Percentiles rank a stretch among this genome's conserved stretches.
Conservation (phyloP, 1,140 invertebrate genomes). For the Drosophila asahinai region DNA sequence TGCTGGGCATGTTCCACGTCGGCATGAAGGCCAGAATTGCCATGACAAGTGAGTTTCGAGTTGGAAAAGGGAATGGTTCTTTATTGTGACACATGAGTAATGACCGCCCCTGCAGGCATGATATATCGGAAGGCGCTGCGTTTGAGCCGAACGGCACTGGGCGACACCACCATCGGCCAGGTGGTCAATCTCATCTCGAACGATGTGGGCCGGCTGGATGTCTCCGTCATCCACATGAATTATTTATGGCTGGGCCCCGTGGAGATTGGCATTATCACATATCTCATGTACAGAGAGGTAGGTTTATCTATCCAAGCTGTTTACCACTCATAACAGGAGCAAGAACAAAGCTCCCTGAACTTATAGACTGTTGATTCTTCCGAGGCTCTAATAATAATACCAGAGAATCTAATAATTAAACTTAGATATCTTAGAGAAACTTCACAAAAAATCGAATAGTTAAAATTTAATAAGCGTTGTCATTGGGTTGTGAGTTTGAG, state of each 20-base stretch:
- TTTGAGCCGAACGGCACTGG: slow-evolving; percentile 89
- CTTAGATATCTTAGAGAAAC: not conserved
- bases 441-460: too few species aligned
- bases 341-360: not conserved
- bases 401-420: not conserved
- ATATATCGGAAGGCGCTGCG: slow-evolving; percentile 93
- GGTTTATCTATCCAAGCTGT: slow-evolving; percentile 2
- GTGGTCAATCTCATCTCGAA: slow-evolving; percentile 97
- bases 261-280: slow-evolving; percentile 91
- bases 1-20: slow-evolving; percentile 90
- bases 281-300: slow-evolving; percentile 90
- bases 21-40: slow-evolving; percentile 93
- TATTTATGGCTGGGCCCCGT: slow-evolving; percentile 93
- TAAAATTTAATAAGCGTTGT: too few species aligned
- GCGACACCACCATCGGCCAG: slow-evolving; percentile 93
- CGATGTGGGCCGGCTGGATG: slow-evolving; percentile 92
- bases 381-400: too few species aligned
- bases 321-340: not conserved
- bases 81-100: slow-evolving; percentile 43
- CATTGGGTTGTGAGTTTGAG: too few species aligned
- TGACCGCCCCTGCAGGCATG: slow-evolving; percentile 87
- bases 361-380: not conserved
- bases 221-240: slow-evolving; percentile 89
- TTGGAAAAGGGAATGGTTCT: not conserved
- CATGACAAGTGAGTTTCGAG: slow-evolving; percentile 81